Evolutionary conservation across 2,113 vertebrate species (phyloP).

Genomic region (Atlantisia rogersi): DNA sequence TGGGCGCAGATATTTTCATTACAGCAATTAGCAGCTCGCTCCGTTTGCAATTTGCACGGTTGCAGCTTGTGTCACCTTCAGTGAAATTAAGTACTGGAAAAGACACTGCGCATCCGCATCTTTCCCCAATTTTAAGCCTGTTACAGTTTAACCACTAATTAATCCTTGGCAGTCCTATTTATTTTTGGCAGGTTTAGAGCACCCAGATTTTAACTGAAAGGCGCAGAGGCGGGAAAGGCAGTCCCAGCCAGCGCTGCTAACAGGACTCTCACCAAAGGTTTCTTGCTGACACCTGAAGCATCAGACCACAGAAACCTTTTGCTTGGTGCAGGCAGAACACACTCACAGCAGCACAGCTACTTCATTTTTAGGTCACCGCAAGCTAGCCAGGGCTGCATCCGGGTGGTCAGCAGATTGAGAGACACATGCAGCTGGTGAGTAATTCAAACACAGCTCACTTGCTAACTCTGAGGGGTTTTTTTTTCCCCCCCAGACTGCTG

Average conservation of each 20-base stretch:
- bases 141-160: not conserved
- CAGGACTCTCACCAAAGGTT: not conserved
- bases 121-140: not conserved
- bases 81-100: not conserved
- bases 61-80: not conserved
- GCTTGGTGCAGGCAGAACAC: rapidly evolving
- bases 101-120: not conserved
- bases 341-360: not conserved
- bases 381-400: not conserved
- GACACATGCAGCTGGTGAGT: not conserved
- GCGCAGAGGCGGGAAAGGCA: not conserved
- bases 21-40: not conserved
- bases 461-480: not conserved
- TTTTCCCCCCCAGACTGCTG: too few species aligned
- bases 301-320: not conserved
- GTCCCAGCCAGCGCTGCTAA: not conserved
- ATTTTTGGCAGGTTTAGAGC: not conserved
- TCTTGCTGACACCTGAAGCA: not conserved
- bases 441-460: not conserved
- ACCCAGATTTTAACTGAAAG: not conserved
- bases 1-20: not conserved
- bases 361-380: not conserved
- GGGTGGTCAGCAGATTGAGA: not conserved
- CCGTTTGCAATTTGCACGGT: not conserved
- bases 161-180: not conserved